Evolutionary conservation across 2,797 vertebrate genomes (phyloP).

Genomic region (Centroberyx gerrardi): DNA sequence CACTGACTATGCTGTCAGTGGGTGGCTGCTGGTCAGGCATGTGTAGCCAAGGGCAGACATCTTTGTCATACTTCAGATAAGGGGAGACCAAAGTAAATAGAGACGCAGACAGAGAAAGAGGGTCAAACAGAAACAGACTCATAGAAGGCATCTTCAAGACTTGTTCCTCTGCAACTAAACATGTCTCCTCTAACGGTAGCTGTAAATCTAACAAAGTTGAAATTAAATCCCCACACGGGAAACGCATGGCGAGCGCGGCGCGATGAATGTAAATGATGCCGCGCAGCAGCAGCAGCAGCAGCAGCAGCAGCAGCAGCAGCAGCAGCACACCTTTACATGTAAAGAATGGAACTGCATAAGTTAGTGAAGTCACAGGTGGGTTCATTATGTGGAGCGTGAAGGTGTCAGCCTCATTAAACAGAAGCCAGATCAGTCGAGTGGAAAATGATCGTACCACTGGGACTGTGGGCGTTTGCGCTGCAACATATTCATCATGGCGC

Average conservation of each 20-base stretch:
- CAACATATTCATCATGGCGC: slow-evolving; percentile 45
- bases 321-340: slow-evolving; percentile 6
- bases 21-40: background rate
- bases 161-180: background rate
- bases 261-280: slow-evolving; percentile 34
- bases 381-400: slow-evolving; percentile 71
- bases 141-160: background rate
- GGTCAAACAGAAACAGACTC: background rate
- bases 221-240: background rate
- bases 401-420: slow-evolving; percentile 73
- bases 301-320: no score
- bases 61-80: background rate
- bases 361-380: slow-evolving; percentile 74
- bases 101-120: background rate
- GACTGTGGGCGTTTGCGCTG: slow-evolving; percentile 45
- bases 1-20: background rate
- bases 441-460: slow-evolving; percentile 68
- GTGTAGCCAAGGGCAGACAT: slow-evolving; percentile 6
- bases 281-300: background rate
- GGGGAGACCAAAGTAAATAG: no score
- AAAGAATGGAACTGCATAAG: slow-evolving; percentile 29
- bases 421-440: slow-evolving; percentile 57
- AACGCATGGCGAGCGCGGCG: background rate
- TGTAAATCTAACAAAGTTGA: slow-evolving; percentile 16
- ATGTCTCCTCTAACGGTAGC: slow-evolving; percentile 1